These are phyloP conservation scores for Hypomecis atomaria DNA, from an alignment of 2,888 invertebrate species.

Conservation along the genomic window DNA sequence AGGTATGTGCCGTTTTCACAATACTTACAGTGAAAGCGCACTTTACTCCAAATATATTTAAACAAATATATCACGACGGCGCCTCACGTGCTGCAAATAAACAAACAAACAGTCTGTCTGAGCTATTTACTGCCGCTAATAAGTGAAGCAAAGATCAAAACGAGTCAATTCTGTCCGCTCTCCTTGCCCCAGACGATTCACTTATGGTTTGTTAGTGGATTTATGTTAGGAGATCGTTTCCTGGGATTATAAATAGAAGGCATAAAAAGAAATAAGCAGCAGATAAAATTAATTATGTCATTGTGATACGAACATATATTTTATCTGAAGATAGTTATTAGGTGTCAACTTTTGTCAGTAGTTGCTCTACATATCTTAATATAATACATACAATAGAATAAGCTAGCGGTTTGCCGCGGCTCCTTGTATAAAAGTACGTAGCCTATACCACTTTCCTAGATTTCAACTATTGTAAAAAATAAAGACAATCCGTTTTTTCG, in stretches of 20 bases:
- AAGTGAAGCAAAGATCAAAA: conserved; percentile 41
- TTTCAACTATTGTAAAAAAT: too few relatives aligned
- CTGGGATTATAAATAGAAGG: conserved; percentile 10
- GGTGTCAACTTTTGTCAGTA: too few relatives aligned
- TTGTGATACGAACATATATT: too few relatives aligned
- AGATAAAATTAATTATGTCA: background rate
- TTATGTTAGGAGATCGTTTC: conserved; percentile 19
- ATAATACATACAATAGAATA: too few relatives aligned
- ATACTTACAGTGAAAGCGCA: too few relatives aligned
- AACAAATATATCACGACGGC: conserved; percentile 19
- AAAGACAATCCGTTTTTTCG: too few relatives aligned
- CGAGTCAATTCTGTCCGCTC: conserved; percentile 29
- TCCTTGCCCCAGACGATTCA: conserved; percentile 33
- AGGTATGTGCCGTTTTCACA: too few relatives aligned
- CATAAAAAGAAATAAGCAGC: background rate
- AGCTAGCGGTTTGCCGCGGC: too few relatives aligned
- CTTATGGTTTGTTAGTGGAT: conserved; percentile 21
- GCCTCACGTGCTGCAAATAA: conserved; percentile 26
- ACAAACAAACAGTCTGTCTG: conserved; percentile 37
- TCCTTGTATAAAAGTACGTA: too few relatives aligned
- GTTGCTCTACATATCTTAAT: too few relatives aligned
- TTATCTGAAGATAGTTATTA: too few relatives aligned
- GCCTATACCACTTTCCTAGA: too few relatives aligned
- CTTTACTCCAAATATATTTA: background rate
- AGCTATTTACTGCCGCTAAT: conserved; percentile 40